Conservation (phyloP, 1,140 invertebrate species). For the Heliothis virescens region DNA sequence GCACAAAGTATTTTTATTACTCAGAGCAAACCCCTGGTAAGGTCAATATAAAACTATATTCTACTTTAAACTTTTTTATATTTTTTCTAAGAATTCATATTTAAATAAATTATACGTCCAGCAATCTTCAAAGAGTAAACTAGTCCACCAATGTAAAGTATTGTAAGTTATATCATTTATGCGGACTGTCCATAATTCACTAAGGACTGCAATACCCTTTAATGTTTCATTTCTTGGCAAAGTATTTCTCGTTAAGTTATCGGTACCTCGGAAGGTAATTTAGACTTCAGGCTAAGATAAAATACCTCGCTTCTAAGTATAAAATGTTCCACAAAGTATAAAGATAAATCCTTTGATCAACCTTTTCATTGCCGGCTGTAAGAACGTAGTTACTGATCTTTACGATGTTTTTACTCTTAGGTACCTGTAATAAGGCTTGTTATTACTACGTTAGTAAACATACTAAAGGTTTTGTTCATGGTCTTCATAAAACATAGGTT, state of each 20-base stretch:
- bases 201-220: neutral
- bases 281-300: constrained; percentile 15
- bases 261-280: constrained; percentile 27
- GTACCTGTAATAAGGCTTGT: neutral
- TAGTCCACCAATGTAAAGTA: too few relatives aligned
- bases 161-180: neutral
- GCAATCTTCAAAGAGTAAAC: too few relatives aligned
- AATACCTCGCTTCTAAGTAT: neutral
- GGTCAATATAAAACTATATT: too few relatives aligned
- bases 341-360: constrained; percentile 2
- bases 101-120: too few relatives aligned
- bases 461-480: neutral
- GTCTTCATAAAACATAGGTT: too few relatives aligned
- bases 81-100: too few relatives aligned
- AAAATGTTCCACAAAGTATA: constrained; percentile 12
- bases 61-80: too few relatives aligned
- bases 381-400: constrained; percentile 3
- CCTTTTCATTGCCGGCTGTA: constrained; percentile 8
- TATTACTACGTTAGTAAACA: constrained; percentile 16
- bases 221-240: constrained; percentile 25
- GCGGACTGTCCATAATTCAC: neutral
- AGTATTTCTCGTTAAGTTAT: constrained; percentile 31
- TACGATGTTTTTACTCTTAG: constrained; percentile 2
- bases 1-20: too few relatives aligned
- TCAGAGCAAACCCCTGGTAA: too few relatives aligned